A percentile compares a stretch with the other conserved stretches of the same genome.
Conservation (phyloP, 2,113 vertebrate species). For the Lagopus leucura region DNA sequence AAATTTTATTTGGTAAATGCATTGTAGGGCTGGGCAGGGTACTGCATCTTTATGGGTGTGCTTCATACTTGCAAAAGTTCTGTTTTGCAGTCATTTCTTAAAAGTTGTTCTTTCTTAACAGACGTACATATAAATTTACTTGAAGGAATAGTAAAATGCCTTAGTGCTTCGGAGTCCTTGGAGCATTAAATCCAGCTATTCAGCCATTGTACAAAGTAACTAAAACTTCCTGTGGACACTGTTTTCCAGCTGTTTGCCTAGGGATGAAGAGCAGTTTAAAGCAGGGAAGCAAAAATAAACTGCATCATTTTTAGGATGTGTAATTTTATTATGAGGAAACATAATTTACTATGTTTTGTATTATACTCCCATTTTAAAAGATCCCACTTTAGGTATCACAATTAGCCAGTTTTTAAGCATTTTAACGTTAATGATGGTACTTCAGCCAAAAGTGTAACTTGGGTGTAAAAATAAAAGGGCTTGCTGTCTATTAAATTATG, state of each 20-base stretch:
- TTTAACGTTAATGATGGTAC: slow-evolving; percentile 75
- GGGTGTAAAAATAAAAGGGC: slow-evolving; percentile 78
- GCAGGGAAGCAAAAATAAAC: slow-evolving; percentile 75
- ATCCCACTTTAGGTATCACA: slow-evolving; percentile 74
- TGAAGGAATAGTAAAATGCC: slow-evolving; percentile 75
- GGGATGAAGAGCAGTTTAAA: slow-evolving; percentile 48
- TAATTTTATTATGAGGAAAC: slow-evolving; percentile 81
- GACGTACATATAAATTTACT: slow-evolving; percentile 93
- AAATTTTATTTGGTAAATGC: background rate
- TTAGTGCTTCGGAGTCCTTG: slow-evolving; percentile 31
- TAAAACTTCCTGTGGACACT: slow-evolving; percentile 50
- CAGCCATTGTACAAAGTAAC: slow-evolving; percentile 35
- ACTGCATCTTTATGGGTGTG: background rate
- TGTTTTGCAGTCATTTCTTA: background rate
- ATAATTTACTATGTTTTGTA: slow-evolving; percentile 88
- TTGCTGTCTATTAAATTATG: slow-evolving; percentile 83
- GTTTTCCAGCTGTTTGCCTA: slow-evolving; percentile 74
- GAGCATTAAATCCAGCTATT: slow-evolving; percentile 27
- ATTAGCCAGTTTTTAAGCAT: slow-evolving; percentile 72
- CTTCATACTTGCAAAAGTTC: background rate
- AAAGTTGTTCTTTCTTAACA: slow-evolving; percentile 79
- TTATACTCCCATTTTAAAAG: slow-evolving; percentile 71
- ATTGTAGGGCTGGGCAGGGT: background rate
- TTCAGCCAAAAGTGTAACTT: slow-evolving; percentile 69
- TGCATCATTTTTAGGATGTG: slow-evolving; percentile 86